phyloP scores from a whole-genome alignment of 1,140 invertebrate genomes.

The Sesamia nonagrioides region DNA sequence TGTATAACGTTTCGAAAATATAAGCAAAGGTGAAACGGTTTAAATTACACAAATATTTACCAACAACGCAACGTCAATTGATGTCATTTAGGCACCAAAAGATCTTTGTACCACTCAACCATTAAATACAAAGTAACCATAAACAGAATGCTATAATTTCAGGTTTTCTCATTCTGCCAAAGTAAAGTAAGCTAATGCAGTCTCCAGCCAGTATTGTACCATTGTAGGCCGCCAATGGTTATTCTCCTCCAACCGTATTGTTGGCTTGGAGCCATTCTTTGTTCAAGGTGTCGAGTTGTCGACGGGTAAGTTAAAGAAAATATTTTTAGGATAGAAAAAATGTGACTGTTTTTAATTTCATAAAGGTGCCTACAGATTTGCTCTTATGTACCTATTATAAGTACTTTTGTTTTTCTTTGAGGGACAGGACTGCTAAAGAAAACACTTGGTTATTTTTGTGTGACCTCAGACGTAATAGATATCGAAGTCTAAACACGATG shows the following conservation, averaged over 20 bases:
- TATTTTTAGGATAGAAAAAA: not conserved
- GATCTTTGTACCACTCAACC: too few relatives aligned
- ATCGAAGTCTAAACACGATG: too few relatives aligned
- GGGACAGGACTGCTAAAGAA: too few relatives aligned
- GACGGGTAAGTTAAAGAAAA: not conserved
- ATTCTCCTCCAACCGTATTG: not conserved
- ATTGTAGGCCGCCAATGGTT: slow-evolving; percentile 13
- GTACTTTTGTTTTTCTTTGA: too few relatives aligned
- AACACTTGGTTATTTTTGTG: too few relatives aligned
- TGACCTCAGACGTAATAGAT: too few relatives aligned
- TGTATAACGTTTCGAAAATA: too few relatives aligned
- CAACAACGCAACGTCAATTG: too few relatives aligned
- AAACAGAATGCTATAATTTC: not conserved
- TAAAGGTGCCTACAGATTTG: not conserved
- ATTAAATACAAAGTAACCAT: not conserved
- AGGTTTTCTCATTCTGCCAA: not conserved
- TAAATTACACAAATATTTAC: too few relatives aligned
- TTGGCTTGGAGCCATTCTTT: slow-evolving; percentile 9
- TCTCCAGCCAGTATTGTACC: slow-evolving; percentile 5
- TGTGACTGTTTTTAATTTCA: not conserved
- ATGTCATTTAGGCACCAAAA: too few relatives aligned
- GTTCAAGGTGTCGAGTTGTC: slow-evolving; percentile 1
- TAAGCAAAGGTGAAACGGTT: too few relatives aligned
- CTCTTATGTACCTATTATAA: too few relatives aligned
- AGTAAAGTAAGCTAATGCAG: slow-evolving; percentile 12